Percentiles rank a stretch among this genome's conserved stretches.
Conservation (phyloP, 1,140 invertebrate species). For the Sinonovacula constricta region DNA sequence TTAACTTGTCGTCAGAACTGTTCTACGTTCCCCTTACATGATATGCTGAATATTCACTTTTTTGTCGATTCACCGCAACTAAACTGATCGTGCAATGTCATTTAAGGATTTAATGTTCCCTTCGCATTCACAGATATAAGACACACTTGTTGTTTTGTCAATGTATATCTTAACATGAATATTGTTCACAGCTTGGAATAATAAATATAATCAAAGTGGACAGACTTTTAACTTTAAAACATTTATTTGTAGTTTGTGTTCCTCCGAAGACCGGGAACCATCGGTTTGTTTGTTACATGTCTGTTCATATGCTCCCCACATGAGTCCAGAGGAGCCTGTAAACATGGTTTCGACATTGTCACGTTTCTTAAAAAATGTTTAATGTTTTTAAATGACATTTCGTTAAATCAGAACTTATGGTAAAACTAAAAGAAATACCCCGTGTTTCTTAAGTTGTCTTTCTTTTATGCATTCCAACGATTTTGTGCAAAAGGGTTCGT, state of each 20-base stretch:
- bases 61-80: not conserved
- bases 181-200: not conserved
- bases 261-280: conserved; percentile 6
- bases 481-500: conserved; percentile 3
- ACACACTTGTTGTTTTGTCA: conserved; percentile 12
- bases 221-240: conserved; percentile 24
- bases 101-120: not conserved
- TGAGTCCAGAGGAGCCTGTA: not conserved
- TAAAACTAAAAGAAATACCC: not conserved
- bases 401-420: not conserved
- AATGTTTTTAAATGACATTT: not conserved
- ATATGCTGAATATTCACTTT: no score
- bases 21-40: no score
- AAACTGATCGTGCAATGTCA: not conserved
- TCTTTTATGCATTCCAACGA: conserved; percentile 13
- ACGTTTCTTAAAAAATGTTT: not conserved
- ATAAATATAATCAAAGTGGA: not conserved
- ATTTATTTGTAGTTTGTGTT: conserved; percentile 19
- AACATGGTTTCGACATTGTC: not conserved
- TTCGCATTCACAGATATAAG: conserved; percentile 10
- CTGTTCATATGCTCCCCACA: conserved; percentile 9
- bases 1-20: no score
- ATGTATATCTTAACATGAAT: not conserved
- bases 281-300: not conserved
- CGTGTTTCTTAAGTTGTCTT: not conserved